Base-by-base conservation (phyloP, 2,888 invertebrate species). In the Yponomeuta evonymella region DNA sequence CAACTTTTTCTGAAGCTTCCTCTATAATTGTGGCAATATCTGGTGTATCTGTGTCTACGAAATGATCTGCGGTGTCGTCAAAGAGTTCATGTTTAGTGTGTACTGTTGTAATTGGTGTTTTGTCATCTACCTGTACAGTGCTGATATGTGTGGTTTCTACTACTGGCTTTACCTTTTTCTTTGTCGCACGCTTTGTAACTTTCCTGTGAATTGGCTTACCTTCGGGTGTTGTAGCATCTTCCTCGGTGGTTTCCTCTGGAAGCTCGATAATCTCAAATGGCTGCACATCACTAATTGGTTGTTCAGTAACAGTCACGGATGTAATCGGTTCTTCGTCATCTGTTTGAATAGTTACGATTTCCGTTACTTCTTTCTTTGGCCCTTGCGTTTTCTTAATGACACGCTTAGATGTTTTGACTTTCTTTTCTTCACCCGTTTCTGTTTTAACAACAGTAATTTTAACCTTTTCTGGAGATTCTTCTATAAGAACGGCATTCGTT, bases 301-400 rank as follows among this genome's bases (percentile, higher is more conserved):
- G 23, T 23, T 23, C 23, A 23, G 23, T 23, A 23, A 23, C 23
- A 23, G 23, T 23, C 23, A 23, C 23, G 23, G 23, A 23, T 23
- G 23, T 23, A 23, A 23, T 23, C 23, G 23, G 23, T 33, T 33
- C 33, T 33, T 33, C 33, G 5, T 33, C 1, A 33, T 33, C 33
- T 33, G 2, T 33, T 33, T 33, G 33, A 33, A 33, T 5, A 33
- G 33, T 33, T 75, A 72, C 89, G 51, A 83, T 84, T 76, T 86
- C 86, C 12, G 91, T 88, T 66, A 86, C 80, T 75, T 90, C 89
- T 71, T 84, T 79, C 71, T 88, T 88, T 0, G 78, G 76, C 1
- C 86, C 90, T 70, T 83, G 85, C 72, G 78, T 81, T 63, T 87
- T 87, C 74, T 85, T 92, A 2, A 89, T 83, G 15, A 84, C 83